Evolutionary conservation across 2,888 invertebrate genomes (phyloP), one percentile per base, ranked within the genome.

Genomic region (Blera fallax): DNA sequence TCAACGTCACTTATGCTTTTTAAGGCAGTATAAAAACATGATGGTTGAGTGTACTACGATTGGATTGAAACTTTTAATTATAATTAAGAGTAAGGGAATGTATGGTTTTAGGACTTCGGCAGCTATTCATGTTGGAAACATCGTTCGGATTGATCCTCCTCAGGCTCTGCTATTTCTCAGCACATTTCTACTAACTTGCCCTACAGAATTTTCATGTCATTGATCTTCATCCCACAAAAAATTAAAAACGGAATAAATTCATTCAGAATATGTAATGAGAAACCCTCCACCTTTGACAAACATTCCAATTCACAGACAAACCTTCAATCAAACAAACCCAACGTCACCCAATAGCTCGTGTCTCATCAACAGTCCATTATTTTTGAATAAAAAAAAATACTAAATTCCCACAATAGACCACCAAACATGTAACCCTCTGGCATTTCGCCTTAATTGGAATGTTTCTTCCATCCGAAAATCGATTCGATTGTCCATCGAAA

Each of bases 341-440:
- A 52, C 27, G 58, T 60, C 50, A 50, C 40, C 50, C 50, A 50
- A 50, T 67, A 50, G 37, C 67, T 29, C 29, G 58, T 72, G 72
- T 45, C 79, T 79, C 72, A 79, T 79, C 79, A 79, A 72, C 79
- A 72, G 72, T 65, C 79, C 64, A 79, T 79, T 72, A 79, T 48
- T 64, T 40, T 65, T 3, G 14, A 72, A 72, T 70, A 64, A 56
- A 43, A 58, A 24, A 64, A 32, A n/a, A 40, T 27, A 67, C 10
- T 4, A 11, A 45, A 65, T 62, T 79, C 64, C 48, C 56, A 79
- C 79, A 72, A 79, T 56, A 72, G 79, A 79, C 72, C 79, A 79
- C 79, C 79, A 79, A 79, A 64, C 79, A 72, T 72, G 79, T 72
- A 64, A 56, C 72, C 79, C 72, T 72, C 64, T 72, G 79, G 79